Evolutionary conservation across 2,113 vertebrate genomes (phyloP).

Genomic region (Plecotus auritus): DNA sequence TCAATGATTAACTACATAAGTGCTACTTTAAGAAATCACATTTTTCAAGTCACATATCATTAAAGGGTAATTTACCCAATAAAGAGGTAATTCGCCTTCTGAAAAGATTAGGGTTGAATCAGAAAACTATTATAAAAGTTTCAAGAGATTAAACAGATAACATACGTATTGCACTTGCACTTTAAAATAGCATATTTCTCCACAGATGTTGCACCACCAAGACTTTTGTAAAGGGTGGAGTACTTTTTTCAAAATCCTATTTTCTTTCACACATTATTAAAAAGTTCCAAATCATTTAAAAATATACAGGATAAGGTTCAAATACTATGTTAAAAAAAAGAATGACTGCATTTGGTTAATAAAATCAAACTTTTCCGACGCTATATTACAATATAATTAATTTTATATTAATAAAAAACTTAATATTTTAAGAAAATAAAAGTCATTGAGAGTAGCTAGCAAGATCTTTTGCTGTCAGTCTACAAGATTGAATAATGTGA

Average conservation of each 20-base stretch:
- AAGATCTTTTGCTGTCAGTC: neutral
- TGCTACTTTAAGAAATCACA: slow-evolving; percentile 11
- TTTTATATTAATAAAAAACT: slow-evolving; percentile 25
- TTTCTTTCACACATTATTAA: slow-evolving; percentile 48
- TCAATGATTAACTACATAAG: neutral
- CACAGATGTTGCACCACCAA: slow-evolving; percentile 38
- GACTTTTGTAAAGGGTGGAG: slow-evolving; percentile 38
- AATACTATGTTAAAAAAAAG: neutral
- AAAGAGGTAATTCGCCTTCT: neutral
- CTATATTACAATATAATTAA: slow-evolving; percentile 8
- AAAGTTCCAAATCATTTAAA: slow-evolving; percentile 37
- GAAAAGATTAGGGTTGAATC: neutral
- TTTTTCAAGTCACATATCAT: slow-evolving; percentile 23
- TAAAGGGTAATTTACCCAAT: neutral
- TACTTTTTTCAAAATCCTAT: slow-evolving; percentile 18
- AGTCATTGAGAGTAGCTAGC: neutral
- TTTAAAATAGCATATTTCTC: slow-evolving; percentile 54
- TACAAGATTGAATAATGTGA: neutral
- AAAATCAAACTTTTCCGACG: neutral
- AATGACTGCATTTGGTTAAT: neutral
- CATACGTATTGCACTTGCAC: slow-evolving; percentile 2
- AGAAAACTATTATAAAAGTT: slow-evolving; percentile 25
- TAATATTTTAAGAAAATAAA: slow-evolving; percentile 47
- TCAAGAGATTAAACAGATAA: slow-evolving; percentile 50
- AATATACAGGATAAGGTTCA: slow-evolving; percentile 26